These are phyloP conservation scores for Danio tinwini DNA, from an alignment of 2,797 vertebrate species.

Conservation along the genomic window DNA sequence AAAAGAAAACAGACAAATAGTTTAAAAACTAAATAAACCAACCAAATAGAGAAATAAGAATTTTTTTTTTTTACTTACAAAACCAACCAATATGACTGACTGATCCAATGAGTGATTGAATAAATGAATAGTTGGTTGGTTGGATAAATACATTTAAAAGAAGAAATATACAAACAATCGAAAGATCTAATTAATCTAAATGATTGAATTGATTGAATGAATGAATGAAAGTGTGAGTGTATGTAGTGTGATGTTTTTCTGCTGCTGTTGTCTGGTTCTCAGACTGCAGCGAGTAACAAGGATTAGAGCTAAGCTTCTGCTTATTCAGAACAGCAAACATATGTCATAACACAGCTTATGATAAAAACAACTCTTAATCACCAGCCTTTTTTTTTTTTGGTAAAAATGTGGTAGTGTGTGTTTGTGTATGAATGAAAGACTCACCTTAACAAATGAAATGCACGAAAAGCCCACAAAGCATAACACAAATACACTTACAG, in stretches of 20 bases:
- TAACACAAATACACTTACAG: too few relatives aligned
- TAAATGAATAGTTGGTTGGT: too few relatives aligned
- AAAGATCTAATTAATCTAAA: too few relatives aligned
- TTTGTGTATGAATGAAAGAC: background rate
- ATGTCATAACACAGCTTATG: conserved; percentile 49
- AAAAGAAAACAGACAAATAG: too few relatives aligned
- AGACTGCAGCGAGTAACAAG: conserved; percentile 42
- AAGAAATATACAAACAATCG: too few relatives aligned
- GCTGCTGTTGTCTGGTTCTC: conserved; percentile 32
- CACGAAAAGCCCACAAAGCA: background rate
- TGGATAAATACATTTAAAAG: too few relatives aligned
- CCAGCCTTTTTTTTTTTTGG: background rate
- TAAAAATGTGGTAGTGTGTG: background rate
- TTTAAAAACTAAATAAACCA: too few relatives aligned
- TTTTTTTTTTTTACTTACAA: too few relatives aligned
- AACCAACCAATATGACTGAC: too few relatives aligned
- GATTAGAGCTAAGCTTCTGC: conserved; percentile 53
- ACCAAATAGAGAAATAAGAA: too few relatives aligned
- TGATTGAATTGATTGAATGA: too few relatives aligned
- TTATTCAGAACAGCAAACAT: conserved; percentile 44
- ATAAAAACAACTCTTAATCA: conserved; percentile 50
- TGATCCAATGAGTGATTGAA: too few relatives aligned
- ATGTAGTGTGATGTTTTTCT: conserved; percentile 19
- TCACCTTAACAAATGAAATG: background rate
- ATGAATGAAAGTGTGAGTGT: background rate